Percentiles rank a stretch among this genome's conserved stretches.
These are phyloP conservation scores for Drymodes brunneopygia DNA, from an alignment of 2,113 vertebrate species.

Conservation along the genomic window DNA sequence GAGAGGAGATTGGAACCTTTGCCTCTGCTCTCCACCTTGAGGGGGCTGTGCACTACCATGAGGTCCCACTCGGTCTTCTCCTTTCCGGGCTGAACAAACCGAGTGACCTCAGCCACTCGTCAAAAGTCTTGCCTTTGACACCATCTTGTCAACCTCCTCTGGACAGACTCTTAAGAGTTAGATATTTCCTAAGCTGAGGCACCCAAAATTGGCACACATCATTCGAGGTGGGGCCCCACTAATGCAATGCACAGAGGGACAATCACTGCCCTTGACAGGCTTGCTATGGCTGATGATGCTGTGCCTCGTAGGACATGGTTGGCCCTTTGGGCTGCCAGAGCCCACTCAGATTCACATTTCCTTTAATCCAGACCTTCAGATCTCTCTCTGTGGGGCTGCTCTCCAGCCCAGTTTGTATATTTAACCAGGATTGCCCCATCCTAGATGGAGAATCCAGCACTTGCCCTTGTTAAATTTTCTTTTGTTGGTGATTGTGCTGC, in stretches of 20 bases:
- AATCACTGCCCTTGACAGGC: rapidly evolving
- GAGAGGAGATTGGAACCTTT: neutral
- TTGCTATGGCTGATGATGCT: neutral
- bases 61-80: neutral
- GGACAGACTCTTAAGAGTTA: neutral
- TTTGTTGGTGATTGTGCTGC: neutral
- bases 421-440: neutral
- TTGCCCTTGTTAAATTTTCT: neutral
- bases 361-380: neutral
- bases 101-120: neutral
- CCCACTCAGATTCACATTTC: neutral
- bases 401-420: neutral
- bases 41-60: no score
- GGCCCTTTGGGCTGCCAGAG: neutral
- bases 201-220: neutral
- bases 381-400: neutral
- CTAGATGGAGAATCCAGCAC: neutral
- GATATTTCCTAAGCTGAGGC: neutral
- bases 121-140: neutral
- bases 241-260: neutral
- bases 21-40: neutral
- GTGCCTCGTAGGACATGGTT: neutral
- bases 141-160: neutral
- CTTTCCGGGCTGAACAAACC: neutral
- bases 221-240: neutral